A percentile compares a stretch with the other conserved stretches of the same genome.
Conservation (phyloP, 2,113 vertebrate genomes). For the Halichoerus grypus region DNA sequence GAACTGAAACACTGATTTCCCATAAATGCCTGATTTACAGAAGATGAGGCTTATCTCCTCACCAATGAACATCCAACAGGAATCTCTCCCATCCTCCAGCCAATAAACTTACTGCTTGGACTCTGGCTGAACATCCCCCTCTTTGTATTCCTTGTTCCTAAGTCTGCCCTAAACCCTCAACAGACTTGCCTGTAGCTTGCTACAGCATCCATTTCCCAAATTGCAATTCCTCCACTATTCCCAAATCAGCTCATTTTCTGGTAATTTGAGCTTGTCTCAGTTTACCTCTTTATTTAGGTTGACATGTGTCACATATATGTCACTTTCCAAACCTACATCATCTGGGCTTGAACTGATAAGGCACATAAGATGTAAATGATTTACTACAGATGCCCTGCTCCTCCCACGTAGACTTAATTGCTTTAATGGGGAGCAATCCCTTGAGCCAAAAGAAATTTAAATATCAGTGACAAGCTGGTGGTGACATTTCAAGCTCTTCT, state of each 20-base stretch:
- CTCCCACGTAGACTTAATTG: neutral
- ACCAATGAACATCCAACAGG: neutral
- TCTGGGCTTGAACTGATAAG: neutral
- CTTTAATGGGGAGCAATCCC: neutral
- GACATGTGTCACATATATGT: neutral
- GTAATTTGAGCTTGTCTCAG: neutral
- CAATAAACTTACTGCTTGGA: neutral
- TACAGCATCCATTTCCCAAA: neutral
- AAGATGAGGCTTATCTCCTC: neutral
- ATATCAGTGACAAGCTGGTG: neutral
- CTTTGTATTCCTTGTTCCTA: neutral
- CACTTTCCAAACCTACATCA: neutral
- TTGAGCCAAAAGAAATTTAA: constrained; percentile 1
- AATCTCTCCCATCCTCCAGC: neutral
- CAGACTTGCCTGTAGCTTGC: neutral
- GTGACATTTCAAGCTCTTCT: neutral
- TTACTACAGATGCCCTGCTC: neutral
- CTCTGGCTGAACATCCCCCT: neutral
- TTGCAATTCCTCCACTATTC: neutral
- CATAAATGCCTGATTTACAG: neutral
- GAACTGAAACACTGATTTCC: neutral
- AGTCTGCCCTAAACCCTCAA: neutral
- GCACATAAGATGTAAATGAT: neutral
- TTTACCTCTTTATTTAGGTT: neutral
- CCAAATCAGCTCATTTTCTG: neutral